Conservation (phyloP, 2,113 vertebrate species). For the Bothrops jararaca region DNA sequence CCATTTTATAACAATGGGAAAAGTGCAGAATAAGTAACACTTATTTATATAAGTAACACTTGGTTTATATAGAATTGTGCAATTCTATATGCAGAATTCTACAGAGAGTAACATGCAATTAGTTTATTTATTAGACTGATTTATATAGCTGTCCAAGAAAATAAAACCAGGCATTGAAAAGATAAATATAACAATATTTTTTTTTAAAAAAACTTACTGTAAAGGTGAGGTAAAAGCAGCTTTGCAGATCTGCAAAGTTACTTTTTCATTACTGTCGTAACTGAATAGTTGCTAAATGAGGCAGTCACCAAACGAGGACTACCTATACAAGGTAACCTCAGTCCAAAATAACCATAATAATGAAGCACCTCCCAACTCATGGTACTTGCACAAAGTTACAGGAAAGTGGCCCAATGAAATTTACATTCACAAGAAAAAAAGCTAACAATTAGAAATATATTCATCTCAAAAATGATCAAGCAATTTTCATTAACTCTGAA, state of each 20-base stretch:
- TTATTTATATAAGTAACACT: too few species aligned
- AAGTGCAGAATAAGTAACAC: neutral
- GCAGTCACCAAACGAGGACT: neutral
- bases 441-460: neutral
- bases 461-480: constrained; percentile 2
- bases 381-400: neutral
- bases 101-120: neutral
- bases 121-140: neutral
- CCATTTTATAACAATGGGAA: neutral
- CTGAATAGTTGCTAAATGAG: neutral
- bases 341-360: neutral
- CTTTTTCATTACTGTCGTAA: neutral
- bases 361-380: neutral
- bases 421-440: constrained; percentile 15
- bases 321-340: neutral
- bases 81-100: neutral
- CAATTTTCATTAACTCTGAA: constrained; percentile 24
- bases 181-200: neutral
- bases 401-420: constrained; percentile 20
- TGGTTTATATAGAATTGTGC: neutral
- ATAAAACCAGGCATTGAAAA: neutral
- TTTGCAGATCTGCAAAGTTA: neutral
- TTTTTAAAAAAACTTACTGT: neutral
- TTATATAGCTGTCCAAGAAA: neutral
- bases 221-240: neutral